These are phyloP conservation scores for Euzetes globulus DNA, from an alignment of 2,888 invertebrate genomes.

Conservation along the genomic window DNA sequence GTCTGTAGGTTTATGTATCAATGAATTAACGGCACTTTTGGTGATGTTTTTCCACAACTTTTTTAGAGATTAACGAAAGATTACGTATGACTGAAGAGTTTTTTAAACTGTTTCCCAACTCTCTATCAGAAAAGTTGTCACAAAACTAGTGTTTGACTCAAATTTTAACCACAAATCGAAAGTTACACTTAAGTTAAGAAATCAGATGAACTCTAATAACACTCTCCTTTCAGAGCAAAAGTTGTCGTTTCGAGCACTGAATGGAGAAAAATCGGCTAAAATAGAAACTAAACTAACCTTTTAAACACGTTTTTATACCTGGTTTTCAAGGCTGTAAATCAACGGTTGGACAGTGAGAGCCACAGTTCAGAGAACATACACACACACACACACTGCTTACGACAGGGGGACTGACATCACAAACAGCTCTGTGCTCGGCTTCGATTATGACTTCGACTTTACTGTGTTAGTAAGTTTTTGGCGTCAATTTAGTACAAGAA, in stretches of 20 bases:
- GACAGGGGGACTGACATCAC: not conserved
- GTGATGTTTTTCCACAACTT: no score
- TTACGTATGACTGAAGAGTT: not conserved
- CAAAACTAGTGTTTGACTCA: not conserved
- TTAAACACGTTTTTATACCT: slow-evolving; percentile 14
- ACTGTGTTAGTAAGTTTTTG: not conserved
- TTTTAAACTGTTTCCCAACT: not conserved
- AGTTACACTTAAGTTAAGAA: not conserved
- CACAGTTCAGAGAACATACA: not conserved
- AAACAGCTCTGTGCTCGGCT: not conserved
- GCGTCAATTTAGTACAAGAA: not conserved
- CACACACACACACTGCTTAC: not conserved
- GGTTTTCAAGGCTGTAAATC: slow-evolving; percentile 21
- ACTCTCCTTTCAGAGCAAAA: not conserved
- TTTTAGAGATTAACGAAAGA: not conserved
- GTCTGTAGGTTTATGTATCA: not conserved
- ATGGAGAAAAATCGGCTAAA: not conserved
- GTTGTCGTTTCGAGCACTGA: not conserved
- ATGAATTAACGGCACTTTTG: not conserved
- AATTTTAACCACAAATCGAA: not conserved
- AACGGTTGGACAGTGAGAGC: not conserved
- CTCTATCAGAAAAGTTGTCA: no score
- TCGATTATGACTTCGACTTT: not conserved
- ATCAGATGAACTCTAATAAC: slow-evolving; percentile 10
- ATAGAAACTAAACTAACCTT: not conserved